Evolutionary conservation across 1,140 invertebrate genomes (phyloP).

Genomic region (Pristionchus pacificus): DNA sequence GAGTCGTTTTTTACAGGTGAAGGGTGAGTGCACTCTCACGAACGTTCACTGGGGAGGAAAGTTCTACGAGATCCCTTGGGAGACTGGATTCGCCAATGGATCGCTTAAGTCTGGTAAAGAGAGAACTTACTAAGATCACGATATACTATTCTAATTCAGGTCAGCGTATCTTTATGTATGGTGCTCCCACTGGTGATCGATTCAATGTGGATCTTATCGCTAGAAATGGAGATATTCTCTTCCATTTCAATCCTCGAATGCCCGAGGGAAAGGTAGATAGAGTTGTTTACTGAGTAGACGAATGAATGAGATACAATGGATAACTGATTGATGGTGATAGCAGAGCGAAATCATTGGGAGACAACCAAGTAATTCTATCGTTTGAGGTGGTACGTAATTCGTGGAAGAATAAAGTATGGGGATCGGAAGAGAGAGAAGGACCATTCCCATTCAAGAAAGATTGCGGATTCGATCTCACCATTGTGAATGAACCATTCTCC

Average conservation of each 20-base stretch:
- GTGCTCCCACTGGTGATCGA: constrained; percentile 53
- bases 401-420: constrained; percentile 42
- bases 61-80: constrained; percentile 41
- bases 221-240: constrained; percentile 42
- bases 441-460: constrained; percentile 53
- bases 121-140: constrained; percentile 30
- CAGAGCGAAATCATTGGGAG: no score
- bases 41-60: constrained; percentile 51
- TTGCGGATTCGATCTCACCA: constrained; percentile 47
- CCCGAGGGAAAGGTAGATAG: constrained; percentile 43
- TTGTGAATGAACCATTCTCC: constrained; percentile 53
- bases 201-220: constrained; percentile 49
- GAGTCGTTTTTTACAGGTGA: constrained; percentile 11
- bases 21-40: constrained; percentile 40
- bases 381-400: constrained; percentile 47
- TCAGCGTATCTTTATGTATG: constrained; percentile 48
- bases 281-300: no score
- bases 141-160: constrained; percentile 16
- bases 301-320: no score
- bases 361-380: not conserved
- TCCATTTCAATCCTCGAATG: constrained; percentile 55
- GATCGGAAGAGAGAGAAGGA: constrained; percentile 53
- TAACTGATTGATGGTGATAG: no score
- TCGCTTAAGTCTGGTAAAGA: constrained; percentile 20
- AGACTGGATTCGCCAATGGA: constrained; percentile 41